Conservation (phyloP, 2,113 vertebrate species). For the Mustela lutreola region DNA sequence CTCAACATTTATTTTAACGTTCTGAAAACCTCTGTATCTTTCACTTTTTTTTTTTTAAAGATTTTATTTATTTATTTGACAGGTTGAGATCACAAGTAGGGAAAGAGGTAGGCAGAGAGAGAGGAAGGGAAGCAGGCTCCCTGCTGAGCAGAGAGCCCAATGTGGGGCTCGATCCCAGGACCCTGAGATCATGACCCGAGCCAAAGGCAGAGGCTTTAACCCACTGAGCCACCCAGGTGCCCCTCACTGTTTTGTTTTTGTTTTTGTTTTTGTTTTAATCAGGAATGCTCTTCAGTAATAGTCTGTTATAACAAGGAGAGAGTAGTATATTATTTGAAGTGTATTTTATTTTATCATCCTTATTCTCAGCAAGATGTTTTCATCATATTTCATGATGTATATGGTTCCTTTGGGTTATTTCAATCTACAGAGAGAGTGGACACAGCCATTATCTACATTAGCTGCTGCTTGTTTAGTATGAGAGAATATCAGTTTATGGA, state of each 20-base stretch:
- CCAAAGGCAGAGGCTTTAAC: too few relatives aligned
- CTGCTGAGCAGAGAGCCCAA: too few relatives aligned
- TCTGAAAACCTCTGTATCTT: not conserved
- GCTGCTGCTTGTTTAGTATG: not conserved
- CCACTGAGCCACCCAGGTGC: too few relatives aligned
- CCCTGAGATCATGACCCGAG: too few relatives aligned
- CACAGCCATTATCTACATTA: not conserved
- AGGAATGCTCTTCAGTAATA: not conserved
- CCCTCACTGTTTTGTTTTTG: not conserved
- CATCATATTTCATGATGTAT: not conserved
- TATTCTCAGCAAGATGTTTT: constrained; percentile 2
- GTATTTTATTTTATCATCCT: constrained; percentile 9
- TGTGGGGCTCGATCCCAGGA: too few relatives aligned
- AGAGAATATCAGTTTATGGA: not conserved
- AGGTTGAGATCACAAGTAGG: too few relatives aligned
- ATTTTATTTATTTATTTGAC: too few relatives aligned
- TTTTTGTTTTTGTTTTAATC: not conserved
- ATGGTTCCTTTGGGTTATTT: not conserved
- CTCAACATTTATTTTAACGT: constrained; percentile 2
- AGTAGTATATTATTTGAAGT: constrained; percentile 42
- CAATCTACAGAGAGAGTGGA: not conserved
- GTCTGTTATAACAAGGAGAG: not conserved
- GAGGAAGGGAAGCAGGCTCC: too few relatives aligned
- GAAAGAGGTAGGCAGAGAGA: too few relatives aligned
- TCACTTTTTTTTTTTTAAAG: not conserved